phyloP scores from a whole-genome alignment of 1,140 invertebrate species.

The Sesamia nonagrioides region DNA sequence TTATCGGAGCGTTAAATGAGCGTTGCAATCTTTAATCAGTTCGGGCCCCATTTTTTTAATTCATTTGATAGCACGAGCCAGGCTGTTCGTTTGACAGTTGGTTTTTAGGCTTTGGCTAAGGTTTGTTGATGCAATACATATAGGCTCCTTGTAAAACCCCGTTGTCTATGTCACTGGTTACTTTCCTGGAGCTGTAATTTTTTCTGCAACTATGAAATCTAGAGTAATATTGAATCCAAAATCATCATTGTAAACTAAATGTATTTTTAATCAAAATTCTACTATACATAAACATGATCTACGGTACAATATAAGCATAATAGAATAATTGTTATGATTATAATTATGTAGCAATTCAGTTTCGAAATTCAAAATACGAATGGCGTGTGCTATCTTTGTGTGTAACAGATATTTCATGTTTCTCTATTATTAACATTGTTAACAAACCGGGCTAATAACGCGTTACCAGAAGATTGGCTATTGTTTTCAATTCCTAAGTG shows the following conservation, averaged over 20 bases:
- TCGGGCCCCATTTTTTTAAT: slow-evolving; percentile 59
- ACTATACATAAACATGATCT: neutral
- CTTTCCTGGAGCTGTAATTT: too few relatives aligned
- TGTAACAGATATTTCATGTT: slow-evolving; percentile 41
- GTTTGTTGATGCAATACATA: neutral
- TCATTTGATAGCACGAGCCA: slow-evolving; percentile 47
- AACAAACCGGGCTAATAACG: slow-evolving; percentile 70
- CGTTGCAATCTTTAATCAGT: slow-evolving; percentile 80
- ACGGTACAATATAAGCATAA: neutral
- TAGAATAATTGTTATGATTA: neutral
- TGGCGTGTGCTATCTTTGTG: slow-evolving; percentile 13
- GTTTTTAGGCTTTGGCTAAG: neutral
- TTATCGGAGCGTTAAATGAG: slow-evolving; percentile 83
- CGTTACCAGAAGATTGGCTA: slow-evolving; percentile 66
- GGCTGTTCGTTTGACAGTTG: slow-evolving; percentile 49
- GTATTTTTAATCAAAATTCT: neutral
- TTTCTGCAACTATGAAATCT: too few relatives aligned
- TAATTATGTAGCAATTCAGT: neutral
- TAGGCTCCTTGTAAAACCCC: neutral
- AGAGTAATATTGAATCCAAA: too few relatives aligned
- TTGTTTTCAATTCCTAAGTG: slow-evolving; percentile 68
- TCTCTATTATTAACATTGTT: slow-evolving; percentile 64
- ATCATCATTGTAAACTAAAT: too few relatives aligned
- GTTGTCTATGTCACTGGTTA: too few relatives aligned
- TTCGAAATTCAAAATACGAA: neutral